These are phyloP conservation scores for Nesidiocoris tenuis DNA, from an alignment of 2,888 invertebrate species.

Conservation along the genomic window DNA sequence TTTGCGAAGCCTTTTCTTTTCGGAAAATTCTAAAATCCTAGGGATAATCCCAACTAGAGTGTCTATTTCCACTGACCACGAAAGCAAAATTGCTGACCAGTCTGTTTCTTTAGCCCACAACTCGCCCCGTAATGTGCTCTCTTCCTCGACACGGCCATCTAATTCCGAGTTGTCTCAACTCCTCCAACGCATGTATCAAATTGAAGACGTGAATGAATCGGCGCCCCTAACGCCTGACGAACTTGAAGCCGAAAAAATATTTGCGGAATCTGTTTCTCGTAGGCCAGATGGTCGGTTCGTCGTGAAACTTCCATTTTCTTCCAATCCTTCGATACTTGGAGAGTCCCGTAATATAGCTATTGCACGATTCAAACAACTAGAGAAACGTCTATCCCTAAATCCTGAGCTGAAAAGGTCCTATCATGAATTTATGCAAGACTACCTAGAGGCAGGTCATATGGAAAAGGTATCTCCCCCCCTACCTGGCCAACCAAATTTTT, in stretches of 20 bases:
- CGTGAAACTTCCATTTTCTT: slow-evolving; percentile 5
- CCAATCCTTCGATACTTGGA: neutral
- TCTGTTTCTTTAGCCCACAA: too few relatives aligned
- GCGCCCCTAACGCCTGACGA: neutral
- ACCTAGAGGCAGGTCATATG: neutral
- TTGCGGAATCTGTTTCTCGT: neutral
- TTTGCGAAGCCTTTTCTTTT: too few relatives aligned
- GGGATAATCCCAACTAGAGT: too few relatives aligned
- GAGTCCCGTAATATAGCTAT: slow-evolving; percentile 11
- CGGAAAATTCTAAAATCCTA: too few relatives aligned
- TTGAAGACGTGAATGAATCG: neutral
- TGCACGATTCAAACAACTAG: neutral
- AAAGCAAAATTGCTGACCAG: too few relatives aligned
- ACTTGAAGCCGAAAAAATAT: neutral
- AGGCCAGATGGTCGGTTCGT: neutral
- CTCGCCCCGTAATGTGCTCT: too few relatives aligned
- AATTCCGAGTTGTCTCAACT: too few relatives aligned
- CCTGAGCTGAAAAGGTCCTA: neutral
- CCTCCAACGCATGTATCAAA: neutral
- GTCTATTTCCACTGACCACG: too few relatives aligned
- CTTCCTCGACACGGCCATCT: too few relatives aligned
- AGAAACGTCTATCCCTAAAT: neutral
- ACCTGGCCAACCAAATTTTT: neutral
- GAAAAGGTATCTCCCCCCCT: neutral
- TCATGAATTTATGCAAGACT: neutral